phyloP scores from a whole-genome alignment of 2,113 vertebrate genomes.

The Alectura lathami region DNA sequence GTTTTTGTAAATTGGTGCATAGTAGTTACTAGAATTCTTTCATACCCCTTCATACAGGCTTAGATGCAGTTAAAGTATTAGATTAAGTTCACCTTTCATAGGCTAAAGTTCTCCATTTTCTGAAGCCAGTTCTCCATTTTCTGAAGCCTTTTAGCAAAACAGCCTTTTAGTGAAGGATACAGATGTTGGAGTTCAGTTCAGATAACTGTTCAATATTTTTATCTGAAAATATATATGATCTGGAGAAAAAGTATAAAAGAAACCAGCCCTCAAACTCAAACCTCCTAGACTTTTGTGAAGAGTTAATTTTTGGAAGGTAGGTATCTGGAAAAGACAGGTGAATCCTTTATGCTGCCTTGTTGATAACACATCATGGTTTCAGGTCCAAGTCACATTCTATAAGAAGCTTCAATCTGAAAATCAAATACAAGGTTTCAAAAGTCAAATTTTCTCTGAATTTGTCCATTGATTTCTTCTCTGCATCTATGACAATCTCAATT shows the following conservation, averaged over 20 bases:
- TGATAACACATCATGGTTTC: not conserved
- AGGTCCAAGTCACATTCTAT: not conserved
- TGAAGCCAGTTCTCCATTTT: not conserved
- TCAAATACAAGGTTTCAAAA: not conserved
- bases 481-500: not conserved
- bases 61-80: not conserved
- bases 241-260: not conserved
- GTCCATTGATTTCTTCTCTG: not conserved
- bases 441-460: not conserved
- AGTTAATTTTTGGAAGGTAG: not conserved
- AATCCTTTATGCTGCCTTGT: not conserved
- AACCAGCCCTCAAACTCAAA: not conserved
- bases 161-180: not conserved
- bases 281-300: not conserved
- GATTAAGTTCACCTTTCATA: not conserved
- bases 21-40: not conserved
- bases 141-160: not conserved
- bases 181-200: not conserved
- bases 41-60: not conserved
- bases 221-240: not conserved
- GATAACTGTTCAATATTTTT: not conserved
- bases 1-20: not conserved
- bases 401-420: not conserved
- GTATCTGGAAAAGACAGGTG: not conserved
- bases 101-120: not conserved